phyloP scores from a whole-genome alignment of 2,113 vertebrate species.

The Fukomys damarensis region DNA sequence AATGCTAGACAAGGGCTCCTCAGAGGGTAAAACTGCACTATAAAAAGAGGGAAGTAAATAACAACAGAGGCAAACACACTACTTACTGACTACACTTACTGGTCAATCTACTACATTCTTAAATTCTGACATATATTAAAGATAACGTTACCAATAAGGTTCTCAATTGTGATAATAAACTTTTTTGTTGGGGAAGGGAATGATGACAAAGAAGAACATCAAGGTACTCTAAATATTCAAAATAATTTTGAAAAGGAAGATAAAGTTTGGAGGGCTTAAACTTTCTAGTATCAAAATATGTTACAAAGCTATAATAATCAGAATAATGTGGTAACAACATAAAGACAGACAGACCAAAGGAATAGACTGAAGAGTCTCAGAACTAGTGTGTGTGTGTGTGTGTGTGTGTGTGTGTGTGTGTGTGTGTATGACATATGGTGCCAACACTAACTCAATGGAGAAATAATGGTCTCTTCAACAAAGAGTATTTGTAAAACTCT shows the following conservation, averaged over 20 bases:
- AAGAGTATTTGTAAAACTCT: not conserved
- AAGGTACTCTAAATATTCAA: not conserved
- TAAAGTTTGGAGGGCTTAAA: too few species aligned
- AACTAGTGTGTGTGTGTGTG: not conserved
- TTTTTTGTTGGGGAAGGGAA: not conserved
- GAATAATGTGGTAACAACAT: too few species aligned
- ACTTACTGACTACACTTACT: too few species aligned
- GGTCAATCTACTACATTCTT: not conserved
- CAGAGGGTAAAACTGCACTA: not conserved
- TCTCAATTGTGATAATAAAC: not conserved
- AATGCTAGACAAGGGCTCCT: not conserved
- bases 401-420: too few species aligned
- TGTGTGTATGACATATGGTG: too few species aligned
- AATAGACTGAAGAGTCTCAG: not conserved
- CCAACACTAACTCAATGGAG: not conserved
- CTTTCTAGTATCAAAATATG: too few species aligned
- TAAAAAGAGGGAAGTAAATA: not conserved
- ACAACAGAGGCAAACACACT: not conserved
- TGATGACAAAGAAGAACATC: not conserved
- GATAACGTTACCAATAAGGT: not conserved
- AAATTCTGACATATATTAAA: not conserved
- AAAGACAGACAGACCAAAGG: not conserved
- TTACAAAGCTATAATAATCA: too few species aligned
- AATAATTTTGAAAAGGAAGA: too few species aligned
- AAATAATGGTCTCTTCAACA: not conserved